Evolutionary conservation across 1,140 invertebrate genomes (phyloP).

Genomic region (Ostrea edulis): DNA sequence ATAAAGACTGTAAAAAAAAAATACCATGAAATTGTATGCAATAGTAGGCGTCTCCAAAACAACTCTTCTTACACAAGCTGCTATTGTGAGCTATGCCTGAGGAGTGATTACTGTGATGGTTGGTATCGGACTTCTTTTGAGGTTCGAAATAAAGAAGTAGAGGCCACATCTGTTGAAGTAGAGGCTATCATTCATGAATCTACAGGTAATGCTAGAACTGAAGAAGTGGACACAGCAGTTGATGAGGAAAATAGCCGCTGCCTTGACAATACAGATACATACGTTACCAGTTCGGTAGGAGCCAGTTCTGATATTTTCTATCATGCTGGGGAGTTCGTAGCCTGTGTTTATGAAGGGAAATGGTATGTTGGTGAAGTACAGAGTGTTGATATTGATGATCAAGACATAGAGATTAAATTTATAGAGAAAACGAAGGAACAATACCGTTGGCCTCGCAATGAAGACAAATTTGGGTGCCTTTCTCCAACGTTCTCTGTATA

Average conservation of each 20-base stretch:
- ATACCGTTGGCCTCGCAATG: neutral
- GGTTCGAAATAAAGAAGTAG: neutral
- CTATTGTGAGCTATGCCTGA: neutral
- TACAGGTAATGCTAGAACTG: too few species aligned
- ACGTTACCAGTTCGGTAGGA: neutral
- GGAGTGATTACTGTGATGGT: neutral
- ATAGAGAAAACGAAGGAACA: neutral
- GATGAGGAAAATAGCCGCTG: neutral
- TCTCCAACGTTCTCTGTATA: neutral
- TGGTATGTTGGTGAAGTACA: slow-evolving; percentile 41
- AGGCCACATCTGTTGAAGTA: too few species aligned
- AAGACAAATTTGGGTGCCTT: slow-evolving; percentile 23
- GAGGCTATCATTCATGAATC: too few species aligned
- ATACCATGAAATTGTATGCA: neutral
- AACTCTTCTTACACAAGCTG: neutral
- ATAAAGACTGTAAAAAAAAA: neutral
- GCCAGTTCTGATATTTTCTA: neutral
- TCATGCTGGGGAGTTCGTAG: neutral
- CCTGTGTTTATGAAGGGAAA: neutral
- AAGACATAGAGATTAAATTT: slow-evolving; percentile 34
- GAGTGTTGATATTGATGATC: neutral
- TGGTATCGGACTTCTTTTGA: neutral
- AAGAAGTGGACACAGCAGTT: neutral
- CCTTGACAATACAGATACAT: neutral
- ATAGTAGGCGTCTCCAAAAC: neutral